Base-by-base conservation (phyloP, 2,888 invertebrate species). In the Yponomeuta sedellus region DNA sequence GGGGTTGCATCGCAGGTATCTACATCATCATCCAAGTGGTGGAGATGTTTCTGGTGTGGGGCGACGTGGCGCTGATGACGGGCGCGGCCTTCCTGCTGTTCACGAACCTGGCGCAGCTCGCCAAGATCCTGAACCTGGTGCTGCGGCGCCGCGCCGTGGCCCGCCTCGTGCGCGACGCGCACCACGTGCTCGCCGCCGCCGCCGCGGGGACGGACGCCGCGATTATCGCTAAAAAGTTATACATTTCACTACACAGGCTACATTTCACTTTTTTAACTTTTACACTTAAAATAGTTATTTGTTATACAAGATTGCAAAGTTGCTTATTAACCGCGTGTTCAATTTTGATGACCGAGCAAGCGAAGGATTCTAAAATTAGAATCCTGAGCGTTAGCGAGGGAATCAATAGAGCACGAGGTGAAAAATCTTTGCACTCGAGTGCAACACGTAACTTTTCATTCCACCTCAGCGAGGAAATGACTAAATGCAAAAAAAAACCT, bases 31-130 rank as follows among this genome's bases (percentile, higher is more conserved):
- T 87, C 28, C 92, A 93, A 80, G 74, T 87, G 0, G 81, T 89
- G 3, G 91, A 92, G 71, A 71, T 93, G 64, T 80, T 80, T 66
- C 71, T 82, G 44, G 88, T 91, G 12, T 89, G 92, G 91, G 91
- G 90, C 0, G 75, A 91, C 71, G 73, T 91, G 8, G 82, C 86
- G 0, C 72, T 87, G 65, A 91, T 91, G 91, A 91, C 90, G 0
- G 83, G 81, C 1, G 83, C 83, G 0, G 85, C 88, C 0, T 90
- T 88, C 73, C 71, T 91, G 1, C 77, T 91, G 25, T 86, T 90
- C 75, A 91, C 91, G 0, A 91, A 90, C 72, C 68, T 91, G 70
- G 85, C 88, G 0, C 90, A 91, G 25, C 77, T 80, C 0, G 75
- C 79, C 10, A 91, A 91, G 78, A 81, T 90, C 67, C 68, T 82